These are phyloP conservation scores for Smutsia gigantea DNA, from an alignment of 2,797 vertebrate species.

Conservation along the genomic window DNA sequence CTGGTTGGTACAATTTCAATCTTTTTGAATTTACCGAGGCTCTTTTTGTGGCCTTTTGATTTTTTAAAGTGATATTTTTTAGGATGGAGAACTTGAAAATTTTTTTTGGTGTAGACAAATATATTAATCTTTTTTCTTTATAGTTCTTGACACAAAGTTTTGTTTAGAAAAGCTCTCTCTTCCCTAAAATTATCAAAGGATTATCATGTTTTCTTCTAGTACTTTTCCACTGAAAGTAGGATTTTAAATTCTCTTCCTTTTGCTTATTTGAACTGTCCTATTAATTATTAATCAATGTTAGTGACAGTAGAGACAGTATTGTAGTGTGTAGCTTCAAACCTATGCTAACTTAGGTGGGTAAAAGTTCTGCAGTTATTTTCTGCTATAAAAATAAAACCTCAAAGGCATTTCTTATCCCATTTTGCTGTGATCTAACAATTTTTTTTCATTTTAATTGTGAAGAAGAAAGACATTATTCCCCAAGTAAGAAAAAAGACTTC, in stretches of 20 bases:
- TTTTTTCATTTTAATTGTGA: slow-evolving; percentile 1
- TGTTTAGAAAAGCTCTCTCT: slow-evolving; percentile 2
- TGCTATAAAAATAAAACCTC: neutral
- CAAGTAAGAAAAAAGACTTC: neutral
- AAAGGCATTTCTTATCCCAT: neutral
- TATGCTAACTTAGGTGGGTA: neutral
- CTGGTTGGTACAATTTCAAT: too few relatives aligned
- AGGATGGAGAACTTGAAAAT: neutral
- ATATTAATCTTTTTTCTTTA: neutral
- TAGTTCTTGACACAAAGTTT: neutral
- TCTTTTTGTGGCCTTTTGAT: neutral
- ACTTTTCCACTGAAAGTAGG: neutral
- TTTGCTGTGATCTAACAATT: neutral
- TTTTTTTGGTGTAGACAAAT: neutral
- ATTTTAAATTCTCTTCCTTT: slow-evolving; percentile 15
- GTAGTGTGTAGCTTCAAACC: neutral
- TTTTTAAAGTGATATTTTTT: neutral
- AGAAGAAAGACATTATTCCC: neutral
- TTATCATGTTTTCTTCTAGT: neutral
- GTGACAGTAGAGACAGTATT: neutral
- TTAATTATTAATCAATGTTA: neutral
- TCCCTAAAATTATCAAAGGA: neutral
- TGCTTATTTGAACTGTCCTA: neutral
- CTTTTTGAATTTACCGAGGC: too few relatives aligned
- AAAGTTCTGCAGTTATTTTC: neutral